phyloP scores from a whole-genome alignment of 2,888 invertebrate genomes.

The Pandemis corylana region DNA sequence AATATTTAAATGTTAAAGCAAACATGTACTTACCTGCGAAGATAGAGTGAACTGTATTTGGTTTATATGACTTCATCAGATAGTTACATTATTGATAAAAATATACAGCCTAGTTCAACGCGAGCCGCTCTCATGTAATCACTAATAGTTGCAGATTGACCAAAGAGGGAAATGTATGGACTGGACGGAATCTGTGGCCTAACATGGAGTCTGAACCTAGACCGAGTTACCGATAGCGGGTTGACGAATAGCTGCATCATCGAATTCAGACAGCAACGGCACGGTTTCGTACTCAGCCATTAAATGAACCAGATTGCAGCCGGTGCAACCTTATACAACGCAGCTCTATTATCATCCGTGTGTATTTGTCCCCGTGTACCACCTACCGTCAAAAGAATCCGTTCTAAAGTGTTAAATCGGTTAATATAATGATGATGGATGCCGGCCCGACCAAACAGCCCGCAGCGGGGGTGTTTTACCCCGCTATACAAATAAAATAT shows the following conservation, averaged over 20 bases:
- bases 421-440: slow-evolving; percentile 85
- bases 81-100: slow-evolving; percentile 58
- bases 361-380: slow-evolving; percentile 63
- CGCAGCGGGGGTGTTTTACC: slow-evolving; percentile 85
- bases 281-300: slow-evolving; percentile 21
- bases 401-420: slow-evolving; percentile 85
- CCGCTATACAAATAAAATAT: slow-evolving; percentile 84
- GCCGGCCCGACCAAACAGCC: slow-evolving; percentile 80
- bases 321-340: slow-evolving; percentile 28
- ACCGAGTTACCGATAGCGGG: slow-evolving; percentile 57
- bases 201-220: slow-evolving; percentile 64
- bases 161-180: slow-evolving; percentile 66
- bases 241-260: slow-evolving; percentile 58
- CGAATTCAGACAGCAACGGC: slow-evolving; percentile 44
- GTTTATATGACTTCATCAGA: slow-evolving; percentile 55
- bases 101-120: slow-evolving; percentile 63
- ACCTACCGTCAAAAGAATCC: slow-evolving; percentile 76
- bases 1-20: slow-evolving; percentile 58
- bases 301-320: slow-evolving; percentile 40
- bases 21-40: slow-evolving; percentile 45
- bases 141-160: slow-evolving; percentile 66
- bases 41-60: slow-evolving; percentile 52
- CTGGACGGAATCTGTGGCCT: slow-evolving; percentile 63
- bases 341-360: slow-evolving; percentile 45
- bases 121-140: slow-evolving; percentile 61